Conservation (phyloP, 2,113 vertebrate species). For the Pygoscelis antarcticus region DNA sequence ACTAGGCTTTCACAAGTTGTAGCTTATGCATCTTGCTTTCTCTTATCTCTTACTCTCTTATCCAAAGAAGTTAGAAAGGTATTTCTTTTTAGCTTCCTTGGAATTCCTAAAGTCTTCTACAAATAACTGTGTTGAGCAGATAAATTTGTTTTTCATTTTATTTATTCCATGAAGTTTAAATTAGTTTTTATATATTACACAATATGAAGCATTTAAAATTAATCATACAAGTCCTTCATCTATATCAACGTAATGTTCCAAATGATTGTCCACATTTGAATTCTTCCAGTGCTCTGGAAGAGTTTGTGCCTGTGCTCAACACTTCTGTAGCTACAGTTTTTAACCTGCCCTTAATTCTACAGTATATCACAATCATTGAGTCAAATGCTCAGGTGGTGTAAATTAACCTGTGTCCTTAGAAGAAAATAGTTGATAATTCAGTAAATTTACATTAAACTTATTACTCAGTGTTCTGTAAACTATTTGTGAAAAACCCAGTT, state of each 20-base stretch:
- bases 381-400: neutral
- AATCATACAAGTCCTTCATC: neutral
- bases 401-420: neutral
- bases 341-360: neutral
- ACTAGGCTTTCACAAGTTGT: neutral
- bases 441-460: neutral
- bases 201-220: neutral
- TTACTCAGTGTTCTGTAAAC: neutral
- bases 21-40: neutral
- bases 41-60: neutral
- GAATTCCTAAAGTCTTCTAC: neutral
- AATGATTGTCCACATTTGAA: neutral
- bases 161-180: neutral
- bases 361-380: neutral
- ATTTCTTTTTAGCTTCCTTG: neutral
- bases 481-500: neutral
- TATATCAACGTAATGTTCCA: neutral
- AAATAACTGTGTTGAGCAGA: neutral
- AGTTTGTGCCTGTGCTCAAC: neutral
- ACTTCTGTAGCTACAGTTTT: neutral
- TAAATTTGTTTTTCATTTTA: neutral
- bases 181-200: neutral
- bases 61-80: neutral
- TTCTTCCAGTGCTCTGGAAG: neutral
- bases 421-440: neutral